Base-by-base conservation (phyloP, 2,113 vertebrate genomes). In the Henicopernis longicauda region DNA sequence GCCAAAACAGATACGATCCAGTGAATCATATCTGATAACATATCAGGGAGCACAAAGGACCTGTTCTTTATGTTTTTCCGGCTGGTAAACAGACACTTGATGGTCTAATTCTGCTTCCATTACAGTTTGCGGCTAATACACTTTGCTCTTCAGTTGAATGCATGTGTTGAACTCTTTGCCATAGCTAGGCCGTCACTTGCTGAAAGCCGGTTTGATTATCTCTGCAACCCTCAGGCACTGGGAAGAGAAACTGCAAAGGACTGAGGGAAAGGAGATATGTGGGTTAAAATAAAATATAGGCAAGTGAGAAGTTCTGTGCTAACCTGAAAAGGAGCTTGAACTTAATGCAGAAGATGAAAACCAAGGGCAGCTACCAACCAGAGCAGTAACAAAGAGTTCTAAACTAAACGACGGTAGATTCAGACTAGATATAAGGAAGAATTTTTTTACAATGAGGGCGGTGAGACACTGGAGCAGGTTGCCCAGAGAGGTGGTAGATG, bases 1-100 rank as follows among this genome's bases (percentile, higher is more conserved):
- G 78, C 65, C 36, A 45, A 22, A 76, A 21, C 4, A 87, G 84
- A 79, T 95, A 96, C 0, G 4, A n/a, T 71, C 66, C 27, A 6
- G 44, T 96, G 84, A 97, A 87, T 96, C 95, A 96, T 21, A 79
- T 72, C 84, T 95, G 96, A 96, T 96, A 97, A 76, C 61, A 1
- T 97, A 97, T 87, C 95, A 95, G 52, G 13, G 73, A 82, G 34
- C 84, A 45, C 67, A 47, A 44, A 79, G 52, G 40, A 72, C 84
- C 57, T 82, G 91, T 0, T 1, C 6, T 96, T 94, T 76, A 91
- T 87, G 81, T 40, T 82, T 38, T 89, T 80, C 69, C 63, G 52
- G 13, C 52, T 52, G 17, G 38, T 31, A 61, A 82, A 72, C 40
- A 82, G 81, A 72, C n/a, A 16, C 70, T 63, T 15, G 7, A 61